These are phyloP conservation scores for Aphelenchoides bicaudatus DNA, from an alignment of 2,888 invertebrate genomes.

Conservation along the genomic window DNA sequence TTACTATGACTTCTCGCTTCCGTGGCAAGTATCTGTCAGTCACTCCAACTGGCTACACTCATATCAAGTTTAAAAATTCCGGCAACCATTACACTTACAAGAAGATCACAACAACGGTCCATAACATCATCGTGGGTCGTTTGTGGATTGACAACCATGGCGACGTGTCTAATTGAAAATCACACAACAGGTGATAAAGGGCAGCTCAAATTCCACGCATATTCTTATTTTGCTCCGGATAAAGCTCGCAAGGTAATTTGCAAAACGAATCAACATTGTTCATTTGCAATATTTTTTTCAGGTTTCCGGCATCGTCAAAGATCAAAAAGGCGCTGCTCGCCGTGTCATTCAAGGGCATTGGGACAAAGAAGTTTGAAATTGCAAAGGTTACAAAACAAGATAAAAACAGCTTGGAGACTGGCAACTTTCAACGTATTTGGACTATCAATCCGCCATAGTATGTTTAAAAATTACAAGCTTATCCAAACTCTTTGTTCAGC, in stretches of 20 bases:
- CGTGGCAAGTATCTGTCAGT: slow-evolving; percentile 76
- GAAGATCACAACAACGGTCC: slow-evolving; percentile 89
- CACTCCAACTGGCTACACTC: slow-evolving; percentile 69
- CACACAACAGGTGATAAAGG: slow-evolving; percentile 85
- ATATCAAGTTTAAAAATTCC: slow-evolving; percentile 64
- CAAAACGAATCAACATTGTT: slow-evolving; percentile 6
- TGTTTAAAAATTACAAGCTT: slow-evolving; percentile 25
- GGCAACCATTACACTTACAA: slow-evolving; percentile 89
- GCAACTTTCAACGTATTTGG: slow-evolving; percentile 81
- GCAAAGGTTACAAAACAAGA: slow-evolving; percentile 67
- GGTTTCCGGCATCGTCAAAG: slow-evolving; percentile 72
- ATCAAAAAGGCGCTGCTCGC: slow-evolving; percentile 66
- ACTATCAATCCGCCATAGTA: slow-evolving; percentile 71
- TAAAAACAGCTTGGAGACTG: slow-evolving; percentile 79
- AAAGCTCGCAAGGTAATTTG: slow-evolving; percentile 76
- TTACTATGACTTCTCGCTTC: slow-evolving; percentile 98
- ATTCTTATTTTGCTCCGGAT: slow-evolving; percentile 96
- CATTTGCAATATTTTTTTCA: slow-evolving; percentile 52
- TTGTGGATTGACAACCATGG: slow-evolving; percentile 99
- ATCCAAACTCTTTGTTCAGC: slow-evolving; percentile 61
- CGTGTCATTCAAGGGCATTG: slow-evolving; percentile 80
- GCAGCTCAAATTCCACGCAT: slow-evolving; percentile 92
- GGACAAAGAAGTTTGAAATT: slow-evolving; percentile 90
- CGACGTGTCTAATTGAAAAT: slow-evolving; percentile 88
- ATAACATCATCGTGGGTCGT: slow-evolving; percentile 98